phyloP scores from a whole-genome alignment of 2,113 vertebrate genomes.

The Sturnira hondurensis region DNA sequence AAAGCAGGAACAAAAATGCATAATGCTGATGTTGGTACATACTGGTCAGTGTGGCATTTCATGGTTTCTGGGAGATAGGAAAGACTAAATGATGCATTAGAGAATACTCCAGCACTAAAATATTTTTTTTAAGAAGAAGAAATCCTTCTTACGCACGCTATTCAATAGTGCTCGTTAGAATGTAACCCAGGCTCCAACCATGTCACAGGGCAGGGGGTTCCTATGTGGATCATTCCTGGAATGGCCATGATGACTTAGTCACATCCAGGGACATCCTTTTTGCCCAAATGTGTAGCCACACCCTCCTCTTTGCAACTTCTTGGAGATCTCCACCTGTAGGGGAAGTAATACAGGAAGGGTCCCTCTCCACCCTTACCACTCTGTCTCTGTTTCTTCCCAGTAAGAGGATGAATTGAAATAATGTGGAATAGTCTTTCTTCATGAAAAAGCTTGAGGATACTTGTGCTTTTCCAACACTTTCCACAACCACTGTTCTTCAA shows the following conservation, averaged over 20 bases:
- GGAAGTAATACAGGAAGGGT: not conserved
- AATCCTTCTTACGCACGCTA: not conserved
- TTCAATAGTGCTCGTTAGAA: not conserved
- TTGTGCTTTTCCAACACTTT: not conserved
- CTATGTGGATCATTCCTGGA: not conserved
- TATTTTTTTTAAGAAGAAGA: not conserved
- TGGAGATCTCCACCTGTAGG: not conserved
- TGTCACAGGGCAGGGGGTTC: not conserved
- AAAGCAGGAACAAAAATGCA: not conserved
- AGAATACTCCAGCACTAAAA: not conserved
- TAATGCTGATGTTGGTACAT: not conserved
- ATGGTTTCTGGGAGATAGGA: not conserved
- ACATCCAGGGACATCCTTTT: no score
- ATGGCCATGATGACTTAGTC: no score
- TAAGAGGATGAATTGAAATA: not conserved
- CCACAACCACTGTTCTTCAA: not conserved
- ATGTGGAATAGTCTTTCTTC: not conserved
- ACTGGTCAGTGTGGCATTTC: not conserved
- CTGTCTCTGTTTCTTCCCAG: not conserved
- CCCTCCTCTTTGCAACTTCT: not conserved
- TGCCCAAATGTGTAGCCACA: not conserved
- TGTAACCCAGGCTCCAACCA: not conserved
- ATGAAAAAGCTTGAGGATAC: accelerated
- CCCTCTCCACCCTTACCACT: no score
- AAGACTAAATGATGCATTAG: not conserved